phyloP scores from a whole-genome alignment of 2,113 vertebrate species.

The Dipodomys merriami region DNA sequence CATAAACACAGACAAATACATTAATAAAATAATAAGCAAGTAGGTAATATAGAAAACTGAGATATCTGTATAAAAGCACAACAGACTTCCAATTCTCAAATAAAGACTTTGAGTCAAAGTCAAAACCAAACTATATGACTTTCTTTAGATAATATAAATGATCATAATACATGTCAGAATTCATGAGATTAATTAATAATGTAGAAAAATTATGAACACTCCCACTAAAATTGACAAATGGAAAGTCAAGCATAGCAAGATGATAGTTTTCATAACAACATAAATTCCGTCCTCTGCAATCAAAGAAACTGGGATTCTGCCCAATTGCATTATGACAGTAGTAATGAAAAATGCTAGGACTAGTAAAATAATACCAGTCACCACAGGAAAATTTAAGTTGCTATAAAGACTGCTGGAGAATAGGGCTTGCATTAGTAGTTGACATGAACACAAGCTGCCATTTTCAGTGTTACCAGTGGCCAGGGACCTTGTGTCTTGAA shows the following conservation, averaged over 20 bases:
- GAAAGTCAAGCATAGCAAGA: not conserved
- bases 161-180: not conserved
- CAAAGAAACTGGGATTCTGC: not conserved
- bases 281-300: not conserved
- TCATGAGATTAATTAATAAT: not conserved
- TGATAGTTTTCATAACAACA: not conserved
- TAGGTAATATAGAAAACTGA: not conserved
- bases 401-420: slow-evolving; percentile 3
- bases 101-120: too few relatives aligned
- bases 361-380: not conserved
- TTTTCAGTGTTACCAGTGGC: not conserved
- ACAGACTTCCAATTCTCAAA: too few relatives aligned
- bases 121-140: not conserved
- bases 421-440: not conserved
- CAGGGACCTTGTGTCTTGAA: not conserved
- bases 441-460: slow-evolving; percentile 42
- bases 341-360: not conserved
- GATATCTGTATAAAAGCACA: too few relatives aligned
- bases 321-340: not conserved
- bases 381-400: not conserved
- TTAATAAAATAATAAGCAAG: not conserved
- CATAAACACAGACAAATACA: not conserved
- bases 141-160: not conserved
- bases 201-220: not conserved
- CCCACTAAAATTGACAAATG: too few relatives aligned